These are phyloP conservation scores for Epizoanthus fatuus DNA, from an alignment of 92 coral and sea anemone genomes.

Conservation along the genomic window DNA sequence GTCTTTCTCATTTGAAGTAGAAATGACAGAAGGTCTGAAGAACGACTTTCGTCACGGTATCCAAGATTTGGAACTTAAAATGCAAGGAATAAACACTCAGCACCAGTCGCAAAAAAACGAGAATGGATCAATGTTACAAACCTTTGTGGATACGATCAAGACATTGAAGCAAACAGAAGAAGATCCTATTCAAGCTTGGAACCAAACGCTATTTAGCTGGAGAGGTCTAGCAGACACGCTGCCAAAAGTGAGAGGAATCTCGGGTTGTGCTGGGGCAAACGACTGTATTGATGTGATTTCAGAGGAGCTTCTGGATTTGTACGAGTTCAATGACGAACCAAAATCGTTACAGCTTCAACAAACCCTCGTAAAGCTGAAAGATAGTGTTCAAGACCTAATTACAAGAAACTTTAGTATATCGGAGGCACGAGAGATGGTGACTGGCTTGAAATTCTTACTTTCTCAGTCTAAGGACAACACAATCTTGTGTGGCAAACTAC, in stretches of 20 bases:
- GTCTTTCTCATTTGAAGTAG: constrained; percentile 26
- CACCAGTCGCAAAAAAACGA: neutral
- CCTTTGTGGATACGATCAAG: constrained; percentile 12
- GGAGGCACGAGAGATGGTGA: constrained; percentile 31
- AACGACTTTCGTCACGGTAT: constrained; percentile 18
- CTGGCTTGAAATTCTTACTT: constrained; percentile 29
- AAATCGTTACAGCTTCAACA: constrained; percentile 53
- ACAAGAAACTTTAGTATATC: constrained; percentile 36
- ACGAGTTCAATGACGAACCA: constrained; percentile 61
- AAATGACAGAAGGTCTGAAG: constrained; percentile 18
- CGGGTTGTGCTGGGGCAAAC: constrained; percentile 67
- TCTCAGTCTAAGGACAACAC: constrained; percentile 54
- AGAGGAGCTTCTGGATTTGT: constrained; percentile 60
- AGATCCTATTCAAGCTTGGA: constrained; percentile 55
- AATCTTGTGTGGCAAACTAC: constrained; percentile 70
- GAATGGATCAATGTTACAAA: constrained; percentile 32
- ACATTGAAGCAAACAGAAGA: constrained; percentile 7
- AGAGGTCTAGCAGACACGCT: constrained; percentile 67
- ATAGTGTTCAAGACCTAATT: constrained; percentile 27
- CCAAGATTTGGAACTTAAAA: constrained; percentile 22
- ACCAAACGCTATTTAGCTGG: constrained; percentile 68
- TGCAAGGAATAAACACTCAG: constrained; percentile 5
- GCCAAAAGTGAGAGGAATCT: constrained; percentile 50
- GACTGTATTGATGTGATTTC: constrained; percentile 67
- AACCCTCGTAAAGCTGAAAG: constrained; percentile 36